Percentiles rank a stretch among this genome's conserved stretches.
These are phyloP conservation scores for Acanthosepion esculentum DNA, from an alignment of 2,888 invertebrate genomes.

Conservation along the genomic window DNA sequence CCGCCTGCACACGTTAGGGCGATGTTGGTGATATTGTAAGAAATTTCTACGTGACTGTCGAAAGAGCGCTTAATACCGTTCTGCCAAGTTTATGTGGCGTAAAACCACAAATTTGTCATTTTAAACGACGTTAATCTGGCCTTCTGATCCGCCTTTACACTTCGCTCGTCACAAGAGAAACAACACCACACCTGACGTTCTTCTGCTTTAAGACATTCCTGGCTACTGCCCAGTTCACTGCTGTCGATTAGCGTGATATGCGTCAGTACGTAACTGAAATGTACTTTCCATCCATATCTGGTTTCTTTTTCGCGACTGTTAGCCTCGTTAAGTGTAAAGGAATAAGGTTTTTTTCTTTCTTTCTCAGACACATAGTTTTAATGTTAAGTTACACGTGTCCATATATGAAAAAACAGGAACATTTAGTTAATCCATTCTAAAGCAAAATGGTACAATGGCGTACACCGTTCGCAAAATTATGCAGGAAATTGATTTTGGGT, in stretches of 20 bases:
- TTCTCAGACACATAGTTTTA: too few relatives aligned
- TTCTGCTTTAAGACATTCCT: neutral
- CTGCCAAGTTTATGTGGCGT: conserved; percentile 3
- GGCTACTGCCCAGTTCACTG: neutral
- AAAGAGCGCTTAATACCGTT: neutral
- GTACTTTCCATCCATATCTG: neutral
- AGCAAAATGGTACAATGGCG: too few relatives aligned
- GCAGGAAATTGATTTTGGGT: too few relatives aligned
- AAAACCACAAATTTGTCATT: neutral
- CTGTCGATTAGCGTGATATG: conserved; percentile 7
- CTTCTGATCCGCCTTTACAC: neutral
- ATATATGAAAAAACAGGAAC: too few relatives aligned
- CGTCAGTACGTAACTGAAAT: neutral
- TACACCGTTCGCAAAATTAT: too few relatives aligned
- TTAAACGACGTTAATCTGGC: neutral
- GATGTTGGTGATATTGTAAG: neutral
- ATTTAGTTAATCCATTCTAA: too few relatives aligned
- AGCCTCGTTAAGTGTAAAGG: neutral
- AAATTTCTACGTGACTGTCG: neutral
- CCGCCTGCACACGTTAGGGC: neutral
- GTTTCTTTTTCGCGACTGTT: too few relatives aligned
- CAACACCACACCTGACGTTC: neutral
- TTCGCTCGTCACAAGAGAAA: neutral
- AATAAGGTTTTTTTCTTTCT: too few relatives aligned
- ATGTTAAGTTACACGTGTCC: too few relatives aligned